These are phyloP conservation scores for Hyppa rectilinea DNA, from an alignment of 2,888 invertebrate genomes.

Conservation along the genomic window DNA sequence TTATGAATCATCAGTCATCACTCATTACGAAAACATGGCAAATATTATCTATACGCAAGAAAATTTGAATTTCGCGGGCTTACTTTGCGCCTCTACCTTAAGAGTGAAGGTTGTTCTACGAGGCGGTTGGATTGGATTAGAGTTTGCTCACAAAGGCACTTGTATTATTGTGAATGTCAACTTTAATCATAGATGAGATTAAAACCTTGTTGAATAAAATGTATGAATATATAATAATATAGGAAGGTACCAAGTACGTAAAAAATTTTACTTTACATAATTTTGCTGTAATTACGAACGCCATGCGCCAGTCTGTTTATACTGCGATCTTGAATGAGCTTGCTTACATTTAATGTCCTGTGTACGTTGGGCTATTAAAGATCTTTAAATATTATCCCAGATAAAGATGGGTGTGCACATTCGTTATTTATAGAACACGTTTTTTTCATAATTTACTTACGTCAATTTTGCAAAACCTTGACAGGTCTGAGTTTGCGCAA, in stretches of 20 bases:
- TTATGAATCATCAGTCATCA: too few relatives aligned
- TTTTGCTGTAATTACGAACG: constrained; percentile 1
- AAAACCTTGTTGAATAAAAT: too few relatives aligned
- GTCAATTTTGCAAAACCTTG: neutral
- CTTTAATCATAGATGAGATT: too few relatives aligned
- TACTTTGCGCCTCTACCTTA: too few relatives aligned
- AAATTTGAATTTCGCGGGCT: too few relatives aligned
- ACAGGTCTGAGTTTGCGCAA: neutral
- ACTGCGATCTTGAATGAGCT: constrained; percentile 31
- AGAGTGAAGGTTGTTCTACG: too few relatives aligned
- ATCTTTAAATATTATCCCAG: constrained; percentile 31
- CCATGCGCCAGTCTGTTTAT: constrained; percentile 16
- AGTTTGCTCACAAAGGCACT: neutral
- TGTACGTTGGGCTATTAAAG: constrained; percentile 6
- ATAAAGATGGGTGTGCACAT: neutral
- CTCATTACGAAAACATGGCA: neutral
- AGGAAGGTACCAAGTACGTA: too few relatives aligned
- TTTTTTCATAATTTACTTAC: neutral
- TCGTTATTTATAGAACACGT: constrained; percentile 22
- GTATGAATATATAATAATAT: too few relatives aligned
- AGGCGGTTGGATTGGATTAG: neutral
- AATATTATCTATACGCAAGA: too few relatives aligned
- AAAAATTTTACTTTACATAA: neutral
- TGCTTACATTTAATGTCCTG: constrained; percentile 5
- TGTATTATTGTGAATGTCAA: neutral